Percentiles rank a stretch among this genome's conserved stretches.
phyloP scores from a whole-genome alignment of 2,888 invertebrate species.

The Gordius sp. region DNA sequence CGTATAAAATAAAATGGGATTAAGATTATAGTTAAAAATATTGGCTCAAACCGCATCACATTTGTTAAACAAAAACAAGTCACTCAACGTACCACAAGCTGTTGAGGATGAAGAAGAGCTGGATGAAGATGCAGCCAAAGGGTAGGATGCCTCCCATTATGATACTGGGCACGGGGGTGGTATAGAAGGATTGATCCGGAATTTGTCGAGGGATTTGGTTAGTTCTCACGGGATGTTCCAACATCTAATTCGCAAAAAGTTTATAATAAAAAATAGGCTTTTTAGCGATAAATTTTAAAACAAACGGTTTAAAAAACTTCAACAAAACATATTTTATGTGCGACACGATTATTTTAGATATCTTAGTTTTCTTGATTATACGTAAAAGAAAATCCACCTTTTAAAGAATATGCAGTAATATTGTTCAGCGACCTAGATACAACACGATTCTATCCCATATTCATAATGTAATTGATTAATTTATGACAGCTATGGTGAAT shows the following conservation, averaged over 20 bases:
- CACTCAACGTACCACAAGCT: constrained; percentile 61
- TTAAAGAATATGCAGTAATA: too few relatives aligned
- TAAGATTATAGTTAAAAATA: too few relatives aligned
- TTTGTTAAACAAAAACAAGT: too few relatives aligned
- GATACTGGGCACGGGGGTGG: constrained; percentile 63
- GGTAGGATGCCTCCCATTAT: constrained; percentile 95
- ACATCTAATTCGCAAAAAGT: constrained; percentile 37
- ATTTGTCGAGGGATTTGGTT: constrained; percentile 95
- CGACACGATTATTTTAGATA: too few relatives aligned
- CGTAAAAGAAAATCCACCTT: too few relatives aligned
- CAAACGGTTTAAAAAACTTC: constrained; percentile 1
- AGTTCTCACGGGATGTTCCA: constrained; percentile 87
- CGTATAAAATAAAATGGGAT: too few relatives aligned
- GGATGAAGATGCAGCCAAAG: constrained; percentile 92
- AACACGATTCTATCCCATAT: too few relatives aligned
- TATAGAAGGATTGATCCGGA: constrained; percentile 92
- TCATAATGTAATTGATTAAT: too few relatives aligned
- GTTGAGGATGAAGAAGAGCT: constrained; percentile 90
- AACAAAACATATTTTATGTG: not conserved
- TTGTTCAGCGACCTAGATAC: too few relatives aligned
- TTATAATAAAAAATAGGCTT: not conserved
- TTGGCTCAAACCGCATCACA: too few relatives aligned
- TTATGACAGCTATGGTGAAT: too few relatives aligned
- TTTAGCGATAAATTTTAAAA: not conserved
- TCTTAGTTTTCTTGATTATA: too few relatives aligned